Base-by-base conservation (phyloP, 1,140 invertebrate species). In the Drosophila pruinosa region DNA sequence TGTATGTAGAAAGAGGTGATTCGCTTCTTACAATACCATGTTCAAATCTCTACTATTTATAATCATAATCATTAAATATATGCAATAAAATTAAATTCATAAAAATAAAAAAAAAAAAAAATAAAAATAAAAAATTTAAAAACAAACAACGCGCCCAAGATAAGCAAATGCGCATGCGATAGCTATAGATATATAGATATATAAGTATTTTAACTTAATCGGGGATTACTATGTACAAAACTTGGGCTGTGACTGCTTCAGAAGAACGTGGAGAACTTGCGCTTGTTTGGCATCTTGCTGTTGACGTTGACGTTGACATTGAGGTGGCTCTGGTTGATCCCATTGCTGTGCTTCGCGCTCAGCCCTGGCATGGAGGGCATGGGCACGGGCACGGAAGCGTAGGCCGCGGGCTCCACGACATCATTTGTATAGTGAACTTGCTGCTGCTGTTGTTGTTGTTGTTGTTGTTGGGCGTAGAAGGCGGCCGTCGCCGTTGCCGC, bases 251-350 rank as follows among this genome's bases (percentile, higher is more conserved):
- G 19, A 38, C 22, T 38, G 24, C 17, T 67, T 73, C 57, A 86
- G 58, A 88, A 88, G 72, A 90, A 90, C 28, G 89, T 90, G 54
- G 89, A 90, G 78, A 90, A 90, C 50, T 90, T 90, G 52, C 89
- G 81, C 70, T 90, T 90, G 63, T 90, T 90, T 45, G 89, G 85
- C 50, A 74, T 75, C 24, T 78, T 34, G 56, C 22, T 45, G 63
- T 15, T 69, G 70, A 0, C 21, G 58, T 2, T 58, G 61, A 7
- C 62, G 45, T 1, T 72, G 72, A 26, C 59, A 61, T 15, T 72
- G 63, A 57, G 78, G 68, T 79, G 61, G 38, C 63, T 69, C 54
- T 76, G 68, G 48, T 61, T 83, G 54, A 63, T 48, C 17, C 74
- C 73, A 45, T 80, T 86, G 53, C 61, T 57, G 12, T 64, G 64